Percentiles rank a stretch among this genome's conserved stretches.
Conservation (phyloP, 2,113 vertebrate species). For the Alaudala cheleensis region DNA sequence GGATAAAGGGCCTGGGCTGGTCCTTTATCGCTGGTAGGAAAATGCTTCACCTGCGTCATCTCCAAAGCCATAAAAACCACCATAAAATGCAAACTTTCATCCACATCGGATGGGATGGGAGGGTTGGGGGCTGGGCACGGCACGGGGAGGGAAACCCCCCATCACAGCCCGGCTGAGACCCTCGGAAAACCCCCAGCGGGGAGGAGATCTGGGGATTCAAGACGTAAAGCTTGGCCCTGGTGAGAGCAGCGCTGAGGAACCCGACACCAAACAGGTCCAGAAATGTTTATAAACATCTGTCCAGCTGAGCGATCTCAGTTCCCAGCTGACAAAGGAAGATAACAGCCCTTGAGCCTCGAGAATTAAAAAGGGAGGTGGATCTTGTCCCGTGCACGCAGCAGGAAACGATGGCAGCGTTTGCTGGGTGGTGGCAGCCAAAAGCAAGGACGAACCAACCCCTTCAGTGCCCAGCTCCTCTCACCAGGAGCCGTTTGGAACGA, state of each 20-base stretch:
- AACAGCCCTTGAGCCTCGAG: neutral
- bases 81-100: neutral
- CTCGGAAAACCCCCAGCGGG: neutral
- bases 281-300: neutral
- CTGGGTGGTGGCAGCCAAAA: fast-evolving
- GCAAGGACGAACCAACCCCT: fast-evolving
- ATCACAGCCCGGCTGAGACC: neutral
- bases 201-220: neutral
- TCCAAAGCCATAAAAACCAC: neutral
- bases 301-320: neutral
- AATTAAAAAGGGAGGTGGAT: fast-evolving
- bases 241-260: neutral
- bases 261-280: fast-evolving
- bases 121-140: fast-evolving
- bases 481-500: neutral
- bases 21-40: neutral
- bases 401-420: neutral
- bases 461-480: neutral
- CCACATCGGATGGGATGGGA: fast-evolving
- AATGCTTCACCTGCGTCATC: neutral
- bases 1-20: fast-evolving
- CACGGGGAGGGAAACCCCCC: neutral
- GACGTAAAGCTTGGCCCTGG: fast-evolving
- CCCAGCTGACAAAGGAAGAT: neutral
- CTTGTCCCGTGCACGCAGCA: neutral